phyloP scores from a whole-genome alignment of 1,140 invertebrate species.

The Dolichoris vasculosae region DNA sequence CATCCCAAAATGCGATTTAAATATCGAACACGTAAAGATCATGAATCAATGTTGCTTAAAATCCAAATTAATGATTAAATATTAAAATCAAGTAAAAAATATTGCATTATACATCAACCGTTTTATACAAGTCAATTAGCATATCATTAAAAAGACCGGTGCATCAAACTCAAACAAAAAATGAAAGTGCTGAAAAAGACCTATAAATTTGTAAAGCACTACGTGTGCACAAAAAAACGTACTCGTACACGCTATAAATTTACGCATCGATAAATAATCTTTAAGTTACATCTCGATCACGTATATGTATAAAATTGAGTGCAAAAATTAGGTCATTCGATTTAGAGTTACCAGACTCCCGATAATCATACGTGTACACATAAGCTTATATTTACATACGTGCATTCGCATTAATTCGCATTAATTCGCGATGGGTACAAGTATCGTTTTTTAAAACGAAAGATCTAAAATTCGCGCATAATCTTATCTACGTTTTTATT shows the following conservation, averaged over 20 bases:
- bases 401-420: neutral
- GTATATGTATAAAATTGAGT: constrained; percentile 16
- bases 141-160: constrained; percentile 27
- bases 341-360: constrained; percentile 5
- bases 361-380: neutral
- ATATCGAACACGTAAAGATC: neutral
- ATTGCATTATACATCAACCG: neutral
- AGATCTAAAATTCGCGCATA: too few relatives aligned
- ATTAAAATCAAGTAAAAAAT: constrained; percentile 17
- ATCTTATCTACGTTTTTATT: too few relatives aligned
- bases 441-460: neutral
- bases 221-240: neutral
- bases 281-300: constrained; percentile 11
- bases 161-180: constrained; percentile 10
- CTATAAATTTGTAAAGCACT: constrained; percentile 16
- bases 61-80: constrained; percentile 12
- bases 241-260: constrained; percentile 16
- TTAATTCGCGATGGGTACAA: neutral
- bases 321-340: constrained; percentile 36
- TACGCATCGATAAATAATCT: constrained; percentile 17
- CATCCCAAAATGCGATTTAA: constrained; percentile 1
- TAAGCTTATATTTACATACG: neutral
- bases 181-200: constrained; percentile 35
- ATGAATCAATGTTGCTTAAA: constrained; percentile 24
- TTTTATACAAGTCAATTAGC: constrained; percentile 32